A percentile compares a stretch with the other conserved stretches of the same genome.
These are phyloP conservation scores for Setophaga petechia DNA, from an alignment of 2,113 vertebrate genomes.

Conservation along the genomic window DNA sequence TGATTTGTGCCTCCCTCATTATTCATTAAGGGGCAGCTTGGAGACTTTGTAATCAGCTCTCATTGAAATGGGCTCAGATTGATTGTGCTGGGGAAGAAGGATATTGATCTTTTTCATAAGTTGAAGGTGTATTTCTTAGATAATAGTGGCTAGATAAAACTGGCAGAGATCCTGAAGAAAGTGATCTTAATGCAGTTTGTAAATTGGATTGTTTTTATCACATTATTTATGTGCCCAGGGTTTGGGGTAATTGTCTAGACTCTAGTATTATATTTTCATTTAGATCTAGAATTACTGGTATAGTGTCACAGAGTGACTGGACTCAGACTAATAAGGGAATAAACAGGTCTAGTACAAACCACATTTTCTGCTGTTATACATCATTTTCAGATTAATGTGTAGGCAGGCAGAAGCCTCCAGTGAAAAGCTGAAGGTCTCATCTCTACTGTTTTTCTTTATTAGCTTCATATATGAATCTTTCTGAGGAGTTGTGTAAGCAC, in stretches of 20 bases:
- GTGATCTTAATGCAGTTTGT: constrained; percentile 39
- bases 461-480: not conserved
- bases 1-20: constrained; percentile 43
- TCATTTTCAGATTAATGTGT: not conserved
- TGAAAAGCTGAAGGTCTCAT: not conserved
- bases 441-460: not conserved
- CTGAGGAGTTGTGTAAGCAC: not conserved
- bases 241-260: not conserved
- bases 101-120: constrained; percentile 29
- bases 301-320: not conserved
- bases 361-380: not conserved
- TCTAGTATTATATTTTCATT: constrained; percentile 28
- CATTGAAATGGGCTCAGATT: not conserved
- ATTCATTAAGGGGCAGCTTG: constrained; percentile 10
- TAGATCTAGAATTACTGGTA: not conserved
- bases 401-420: not conserved
- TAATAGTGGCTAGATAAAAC: not conserved
- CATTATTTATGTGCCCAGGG: not conserved
- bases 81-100: not conserved
- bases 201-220: constrained; percentile 29
- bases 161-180: constrained; percentile 26
- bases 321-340: not conserved
- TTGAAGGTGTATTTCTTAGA: not conserved
- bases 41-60: not conserved
- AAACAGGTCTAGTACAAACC: not conserved